These are phyloP conservation scores for Amazona guildingii DNA, from an alignment of 2,113 vertebrate genomes.

Conservation along the genomic window DNA sequence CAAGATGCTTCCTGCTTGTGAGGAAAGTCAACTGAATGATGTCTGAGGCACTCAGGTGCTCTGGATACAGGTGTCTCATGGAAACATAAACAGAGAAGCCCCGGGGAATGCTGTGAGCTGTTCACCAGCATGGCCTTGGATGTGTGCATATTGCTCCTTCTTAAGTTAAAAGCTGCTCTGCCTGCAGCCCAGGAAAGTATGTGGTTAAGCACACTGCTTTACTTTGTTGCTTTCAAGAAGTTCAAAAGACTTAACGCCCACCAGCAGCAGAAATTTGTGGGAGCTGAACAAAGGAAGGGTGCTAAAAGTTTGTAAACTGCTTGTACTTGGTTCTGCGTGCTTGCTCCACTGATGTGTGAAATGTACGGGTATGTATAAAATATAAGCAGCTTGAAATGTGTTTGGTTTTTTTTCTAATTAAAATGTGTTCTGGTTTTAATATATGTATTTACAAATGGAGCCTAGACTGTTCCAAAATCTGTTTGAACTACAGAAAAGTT, in stretches of 20 bases:
- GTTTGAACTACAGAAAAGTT: background rate
- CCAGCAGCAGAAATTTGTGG: conserved; percentile 43
- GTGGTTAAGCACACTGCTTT: background rate
- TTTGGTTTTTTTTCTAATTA: background rate
- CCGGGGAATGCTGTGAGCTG: background rate
- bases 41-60: rapidly evolving
- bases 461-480: background rate
- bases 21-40: background rate
- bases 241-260: conserved; percentile 62
- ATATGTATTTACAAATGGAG: background rate
- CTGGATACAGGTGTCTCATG: background rate
- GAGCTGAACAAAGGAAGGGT: conserved; percentile 49
- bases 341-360: background rate
- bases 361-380: background rate
- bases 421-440: background rate
- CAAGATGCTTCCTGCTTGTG: background rate
- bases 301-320: conserved; percentile 19
- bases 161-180: background rate
- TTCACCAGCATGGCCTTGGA: background rate
- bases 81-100: background rate
- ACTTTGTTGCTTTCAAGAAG: conserved; percentile 26
- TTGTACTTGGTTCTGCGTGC: background rate
- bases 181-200: background rate
- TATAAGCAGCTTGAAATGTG: background rate
- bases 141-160: background rate